phyloP scores from a whole-genome alignment of 2,888 invertebrate genomes.

The Schrankia costaestrigalis region DNA sequence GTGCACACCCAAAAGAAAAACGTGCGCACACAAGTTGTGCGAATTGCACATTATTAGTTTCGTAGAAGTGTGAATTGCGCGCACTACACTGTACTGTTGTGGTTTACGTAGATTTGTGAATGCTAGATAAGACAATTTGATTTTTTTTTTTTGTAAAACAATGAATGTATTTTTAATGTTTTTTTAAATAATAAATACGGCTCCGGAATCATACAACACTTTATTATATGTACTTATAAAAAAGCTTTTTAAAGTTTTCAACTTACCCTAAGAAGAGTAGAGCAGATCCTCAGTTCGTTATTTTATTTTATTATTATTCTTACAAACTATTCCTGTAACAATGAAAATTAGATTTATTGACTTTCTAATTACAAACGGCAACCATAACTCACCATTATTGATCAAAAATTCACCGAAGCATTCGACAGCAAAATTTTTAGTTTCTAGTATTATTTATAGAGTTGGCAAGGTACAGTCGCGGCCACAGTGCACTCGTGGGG shows the following conservation, averaged over 20 bases:
- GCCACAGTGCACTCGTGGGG: constrained; percentile 52
- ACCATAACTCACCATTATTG: too few relatives aligned
- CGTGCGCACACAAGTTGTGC: constrained; percentile 26
- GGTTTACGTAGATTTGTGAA: neutral
- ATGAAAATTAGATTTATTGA: too few relatives aligned
- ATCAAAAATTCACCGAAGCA: too few relatives aligned
- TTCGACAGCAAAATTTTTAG: too few relatives aligned
- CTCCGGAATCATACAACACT: too few relatives aligned
- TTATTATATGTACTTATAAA: too few relatives aligned
- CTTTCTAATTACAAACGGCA: too few relatives aligned
- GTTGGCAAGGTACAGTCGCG: constrained; percentile 32
- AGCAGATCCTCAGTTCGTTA: too few relatives aligned
- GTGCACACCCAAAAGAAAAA: constrained; percentile 33
- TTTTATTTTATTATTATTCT: too few relatives aligned
- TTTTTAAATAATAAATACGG: neutral
- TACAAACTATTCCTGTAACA: too few relatives aligned
- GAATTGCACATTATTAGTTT: constrained; percentile 56
- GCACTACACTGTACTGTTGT: constrained; percentile 39
- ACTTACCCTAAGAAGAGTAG: too few relatives aligned
- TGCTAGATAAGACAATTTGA: constrained; percentile 2
- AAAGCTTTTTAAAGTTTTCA: too few relatives aligned
- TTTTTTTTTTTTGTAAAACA: neutral
- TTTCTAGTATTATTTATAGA: constrained; percentile 32
- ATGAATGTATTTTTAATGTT: neutral
- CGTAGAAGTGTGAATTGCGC: constrained; percentile 32